Percentiles rank a stretch among this genome's conserved stretches.
phyloP scores from a whole-genome alignment of 2,113 vertebrate genomes.

The Zapornia atra region DNA sequence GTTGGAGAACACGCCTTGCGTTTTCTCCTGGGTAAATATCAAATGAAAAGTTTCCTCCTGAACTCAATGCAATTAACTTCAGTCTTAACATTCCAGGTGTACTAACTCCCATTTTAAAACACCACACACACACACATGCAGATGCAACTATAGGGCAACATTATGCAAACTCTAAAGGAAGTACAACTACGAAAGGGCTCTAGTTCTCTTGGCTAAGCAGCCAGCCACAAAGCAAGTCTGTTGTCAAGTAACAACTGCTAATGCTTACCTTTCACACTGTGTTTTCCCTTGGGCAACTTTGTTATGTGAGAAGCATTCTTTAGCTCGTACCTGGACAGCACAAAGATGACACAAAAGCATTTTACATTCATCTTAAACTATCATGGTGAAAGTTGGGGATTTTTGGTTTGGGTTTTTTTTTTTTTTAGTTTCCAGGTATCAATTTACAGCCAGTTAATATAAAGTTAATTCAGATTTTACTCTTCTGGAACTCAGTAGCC shows the following conservation, averaged over 20 bases:
- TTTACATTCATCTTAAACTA: background rate
- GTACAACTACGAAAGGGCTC: background rate
- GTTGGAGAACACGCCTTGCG: background rate
- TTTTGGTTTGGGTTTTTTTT: too few relatives aligned
- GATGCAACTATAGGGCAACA: background rate
- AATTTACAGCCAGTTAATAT: background rate
- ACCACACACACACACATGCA: background rate
- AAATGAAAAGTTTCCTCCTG: background rate
- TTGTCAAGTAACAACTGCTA: background rate
- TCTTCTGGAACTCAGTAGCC: background rate
- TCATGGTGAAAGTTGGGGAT: background rate
- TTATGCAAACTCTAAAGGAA: background rate
- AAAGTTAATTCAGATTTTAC: background rate
- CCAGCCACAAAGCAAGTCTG: background rate
- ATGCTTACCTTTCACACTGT: constrained; percentile 96
- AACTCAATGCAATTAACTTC: background rate
- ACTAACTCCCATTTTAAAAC: background rate
- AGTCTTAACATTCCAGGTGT: background rate
- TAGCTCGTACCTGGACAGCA: constrained; percentile 87
- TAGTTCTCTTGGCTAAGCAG: background rate
- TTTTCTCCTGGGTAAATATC: background rate
- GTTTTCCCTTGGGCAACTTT: constrained; percentile 96
- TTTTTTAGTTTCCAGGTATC: background rate
- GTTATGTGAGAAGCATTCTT: constrained; percentile 96
- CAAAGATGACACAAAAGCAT: constrained; percentile 7